Conservation (phyloP, 2,113 vertebrate genomes). For the Myotis lucifugus region DNA sequence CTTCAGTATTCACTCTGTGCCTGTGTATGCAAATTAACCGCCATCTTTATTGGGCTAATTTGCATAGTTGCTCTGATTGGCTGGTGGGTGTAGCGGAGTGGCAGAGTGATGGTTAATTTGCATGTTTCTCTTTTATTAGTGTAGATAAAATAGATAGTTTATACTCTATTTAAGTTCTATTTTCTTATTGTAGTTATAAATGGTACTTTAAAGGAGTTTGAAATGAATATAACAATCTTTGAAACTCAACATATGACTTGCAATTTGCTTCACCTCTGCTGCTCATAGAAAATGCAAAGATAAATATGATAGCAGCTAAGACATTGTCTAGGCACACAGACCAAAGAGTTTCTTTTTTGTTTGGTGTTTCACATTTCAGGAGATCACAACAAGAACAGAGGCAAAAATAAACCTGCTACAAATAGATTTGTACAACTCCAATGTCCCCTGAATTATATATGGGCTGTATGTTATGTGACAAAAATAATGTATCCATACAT, state of each 20-base stretch:
- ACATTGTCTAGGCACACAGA: background rate
- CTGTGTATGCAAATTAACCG: no score
- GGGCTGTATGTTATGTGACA: background rate
- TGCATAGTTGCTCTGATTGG: no score
- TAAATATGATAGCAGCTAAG: background rate
- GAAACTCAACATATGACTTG: background rate
- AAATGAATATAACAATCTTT: conserved; percentile 9
- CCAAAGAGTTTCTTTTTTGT: background rate
- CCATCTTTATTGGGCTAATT: no score
- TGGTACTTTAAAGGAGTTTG: background rate
- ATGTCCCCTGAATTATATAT: background rate
- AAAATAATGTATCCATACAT: background rate
- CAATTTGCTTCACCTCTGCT: background rate
- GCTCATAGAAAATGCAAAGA: background rate
- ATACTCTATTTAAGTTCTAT: background rate
- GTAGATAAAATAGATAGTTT: background rate
- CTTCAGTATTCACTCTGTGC: no score
- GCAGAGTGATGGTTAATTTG: no score
- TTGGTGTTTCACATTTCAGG: background rate
- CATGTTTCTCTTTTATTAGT: no score
- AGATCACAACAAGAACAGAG: background rate
- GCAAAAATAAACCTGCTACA: background rate
- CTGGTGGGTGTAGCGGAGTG: no score
- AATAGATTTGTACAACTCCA: background rate
- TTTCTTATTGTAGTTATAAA: background rate